These are phyloP conservation scores for Odontocolon sp. DNA, from an alignment of 2,888 invertebrate genomes.

Conservation along the genomic window DNA sequence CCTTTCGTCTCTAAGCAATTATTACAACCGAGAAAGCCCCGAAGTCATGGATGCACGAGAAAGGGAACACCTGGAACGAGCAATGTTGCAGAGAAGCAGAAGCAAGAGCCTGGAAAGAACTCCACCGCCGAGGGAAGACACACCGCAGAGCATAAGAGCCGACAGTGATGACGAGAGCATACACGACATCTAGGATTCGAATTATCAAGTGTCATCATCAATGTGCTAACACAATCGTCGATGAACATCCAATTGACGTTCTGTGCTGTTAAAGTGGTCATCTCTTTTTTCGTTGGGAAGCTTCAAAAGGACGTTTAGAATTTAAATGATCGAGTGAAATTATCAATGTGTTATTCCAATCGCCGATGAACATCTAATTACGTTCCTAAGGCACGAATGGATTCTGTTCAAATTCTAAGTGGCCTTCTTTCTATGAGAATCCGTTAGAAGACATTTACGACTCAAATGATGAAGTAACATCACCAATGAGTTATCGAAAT, in stretches of 20 bases:
- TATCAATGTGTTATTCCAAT: background rate
- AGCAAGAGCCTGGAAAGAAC: slow-evolving; percentile 74
- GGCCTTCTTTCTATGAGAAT: background rate
- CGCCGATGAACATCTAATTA: background rate
- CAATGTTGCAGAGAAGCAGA: slow-evolving; percentile 69
- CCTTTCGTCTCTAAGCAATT: slow-evolving; percentile 75
- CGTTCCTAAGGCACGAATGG: background rate
- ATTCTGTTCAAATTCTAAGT: background rate
- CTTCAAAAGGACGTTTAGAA: no score
- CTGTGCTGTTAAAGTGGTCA: no score
- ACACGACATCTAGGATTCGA: slow-evolving; percentile 77
- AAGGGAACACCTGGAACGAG: slow-evolving; percentile 67
- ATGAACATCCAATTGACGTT: background rate
- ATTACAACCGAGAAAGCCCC: slow-evolving; percentile 75
- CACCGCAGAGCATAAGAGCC: slow-evolving; percentile 75
- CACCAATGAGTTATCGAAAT: no score
- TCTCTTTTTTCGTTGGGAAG: background rate
- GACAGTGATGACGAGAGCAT: slow-evolving; percentile 80
- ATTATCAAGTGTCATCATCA: background rate
- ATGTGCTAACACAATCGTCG: background rate
- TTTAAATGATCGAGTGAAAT: no score
- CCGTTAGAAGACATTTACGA: no score
- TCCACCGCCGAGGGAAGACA: slow-evolving; percentile 71
- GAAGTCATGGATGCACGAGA: slow-evolving; percentile 72
- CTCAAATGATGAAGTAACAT: no score